Percentiles rank a stretch among this genome's conserved stretches.
Conservation (phyloP, 2,113 vertebrate genomes). For the Halcyon senegalensis region DNA sequence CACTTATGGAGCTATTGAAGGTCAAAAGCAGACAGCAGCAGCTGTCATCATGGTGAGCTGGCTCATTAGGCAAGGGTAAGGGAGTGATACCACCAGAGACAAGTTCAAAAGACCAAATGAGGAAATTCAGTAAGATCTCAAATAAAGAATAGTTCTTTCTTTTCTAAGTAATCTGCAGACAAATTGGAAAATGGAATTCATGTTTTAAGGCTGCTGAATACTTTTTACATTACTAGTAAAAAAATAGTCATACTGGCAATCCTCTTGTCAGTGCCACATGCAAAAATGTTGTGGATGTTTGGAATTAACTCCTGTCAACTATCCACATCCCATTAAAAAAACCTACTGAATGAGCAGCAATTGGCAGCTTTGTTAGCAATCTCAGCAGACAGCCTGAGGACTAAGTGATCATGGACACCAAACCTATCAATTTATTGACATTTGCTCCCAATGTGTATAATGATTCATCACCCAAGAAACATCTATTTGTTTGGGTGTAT, state of each 20-base stretch:
- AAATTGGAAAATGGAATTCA: not conserved
- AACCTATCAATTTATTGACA: not conserved
- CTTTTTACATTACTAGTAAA: not conserved
- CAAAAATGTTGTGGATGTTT: not conserved
- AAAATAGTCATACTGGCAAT: not conserved
- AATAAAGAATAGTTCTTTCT: not conserved
- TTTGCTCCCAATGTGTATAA: not conserved
- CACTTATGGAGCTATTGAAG: conserved; percentile 28
- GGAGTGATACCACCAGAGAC: not conserved
- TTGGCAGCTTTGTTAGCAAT: not conserved
- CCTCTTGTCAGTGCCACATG: not conserved
- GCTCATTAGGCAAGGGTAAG: conserved; percentile 17
- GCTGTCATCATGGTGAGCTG: conserved; percentile 11
- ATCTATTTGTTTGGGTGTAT: not conserved
- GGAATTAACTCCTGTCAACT: not conserved
- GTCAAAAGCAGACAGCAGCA: conserved; percentile 14
- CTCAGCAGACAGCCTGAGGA: not conserved
- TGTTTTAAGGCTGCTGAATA: not conserved
- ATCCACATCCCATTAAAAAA: not conserved
- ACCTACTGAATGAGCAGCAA: not conserved
- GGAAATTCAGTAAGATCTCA: not conserved
- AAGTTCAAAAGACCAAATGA: not conserved
- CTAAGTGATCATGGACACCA: not conserved
- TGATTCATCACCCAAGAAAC: not conserved
- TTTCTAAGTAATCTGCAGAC: not conserved